Base-by-base conservation (phyloP, 1,140 invertebrate species). In the Aphidius gifuensis region DNA sequence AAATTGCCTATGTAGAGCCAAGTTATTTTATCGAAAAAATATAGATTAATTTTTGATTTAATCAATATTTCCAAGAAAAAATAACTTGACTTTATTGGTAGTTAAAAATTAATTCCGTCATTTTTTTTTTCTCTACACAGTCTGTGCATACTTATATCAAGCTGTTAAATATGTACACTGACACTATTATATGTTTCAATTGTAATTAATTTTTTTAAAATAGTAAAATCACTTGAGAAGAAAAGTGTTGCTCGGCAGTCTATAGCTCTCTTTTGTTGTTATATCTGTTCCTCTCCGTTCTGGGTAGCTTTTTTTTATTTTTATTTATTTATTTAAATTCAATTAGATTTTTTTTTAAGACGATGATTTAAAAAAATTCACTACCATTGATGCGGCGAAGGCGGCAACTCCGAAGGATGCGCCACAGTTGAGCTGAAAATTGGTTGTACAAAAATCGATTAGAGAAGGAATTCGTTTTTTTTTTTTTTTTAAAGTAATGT, bases 321-420 rank as follows among this genome's bases (percentile, higher is more conserved):
- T 38, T 38, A 46, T 49, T 40, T 47, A 39, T 42, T 46, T 48
- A 21, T 55, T 58, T 42, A 46, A n/a, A 43, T 8, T 44, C 8
- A n/a, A 39, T 8, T 42, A 16, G 16, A 21, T 39, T 40, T 9
- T 56, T n/a, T 46, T 23, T 38, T 44, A 39, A 16, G 3, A 43
- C 53, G 7, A 39, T 9, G 32, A 9, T n/a, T 4, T 47, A 1
- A 11, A 1, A 16, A 4, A 9, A 16, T 66, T 76, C 68, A 96
- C 85, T 98, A 93, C 96, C 96, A 98, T 77, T 96, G 92, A 82
- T 98, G 94, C 63, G 96, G 96, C 71, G 94, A 97, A 38, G 96
- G 96, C 70, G 96, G 96, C 78, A 98, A 84, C 85, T 98, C 96
- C 60, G 93, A 96, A 53, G 94, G 93, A 83, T 98, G 95, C 64